Conservation (phyloP, 1,140 invertebrate genomes). For the Philopotamus ludificatus region DNA sequence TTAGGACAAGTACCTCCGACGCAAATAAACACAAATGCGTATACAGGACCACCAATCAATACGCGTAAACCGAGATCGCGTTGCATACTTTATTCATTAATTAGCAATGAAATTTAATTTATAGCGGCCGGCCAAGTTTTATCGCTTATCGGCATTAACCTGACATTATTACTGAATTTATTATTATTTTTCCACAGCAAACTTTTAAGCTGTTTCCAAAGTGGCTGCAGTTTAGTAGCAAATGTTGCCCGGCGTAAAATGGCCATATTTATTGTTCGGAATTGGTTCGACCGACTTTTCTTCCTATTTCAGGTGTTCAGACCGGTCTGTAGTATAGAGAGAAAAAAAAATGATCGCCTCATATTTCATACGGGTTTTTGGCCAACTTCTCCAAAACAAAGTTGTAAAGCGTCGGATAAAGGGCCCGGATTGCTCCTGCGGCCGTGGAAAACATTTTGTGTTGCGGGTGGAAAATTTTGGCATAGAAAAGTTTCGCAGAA, state of each 20-base stretch:
- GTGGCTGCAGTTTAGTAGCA: slow-evolving; percentile 3
- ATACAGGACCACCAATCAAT: no score
- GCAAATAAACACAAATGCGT: no score
- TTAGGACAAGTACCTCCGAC: no score
- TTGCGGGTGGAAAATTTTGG: neutral
- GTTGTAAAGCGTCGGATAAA: slow-evolving; percentile 7
- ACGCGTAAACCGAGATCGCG: no score
- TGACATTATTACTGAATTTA: neutral
- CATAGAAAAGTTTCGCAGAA: neutral
- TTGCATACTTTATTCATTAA: no score
- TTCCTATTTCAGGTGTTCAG: neutral
- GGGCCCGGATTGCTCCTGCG: neutral
- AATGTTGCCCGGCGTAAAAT: neutral
- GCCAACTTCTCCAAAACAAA: slow-evolving; percentile 1
- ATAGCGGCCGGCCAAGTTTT: neutral
- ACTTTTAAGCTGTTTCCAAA: slow-evolving; percentile 7
- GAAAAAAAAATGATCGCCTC: neutral
- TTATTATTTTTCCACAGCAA: slow-evolving; percentile 4
- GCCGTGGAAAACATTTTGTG: neutral
- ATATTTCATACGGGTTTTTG: slow-evolving; percentile 4
- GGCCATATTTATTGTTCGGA: neutral
- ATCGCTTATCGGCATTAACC: neutral
- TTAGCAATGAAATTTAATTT: neutral
- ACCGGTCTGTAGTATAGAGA: no score
- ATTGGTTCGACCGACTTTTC: neutral